phyloP scores from a whole-genome alignment of 2,888 invertebrate species.

The Phania funesta region DNA sequence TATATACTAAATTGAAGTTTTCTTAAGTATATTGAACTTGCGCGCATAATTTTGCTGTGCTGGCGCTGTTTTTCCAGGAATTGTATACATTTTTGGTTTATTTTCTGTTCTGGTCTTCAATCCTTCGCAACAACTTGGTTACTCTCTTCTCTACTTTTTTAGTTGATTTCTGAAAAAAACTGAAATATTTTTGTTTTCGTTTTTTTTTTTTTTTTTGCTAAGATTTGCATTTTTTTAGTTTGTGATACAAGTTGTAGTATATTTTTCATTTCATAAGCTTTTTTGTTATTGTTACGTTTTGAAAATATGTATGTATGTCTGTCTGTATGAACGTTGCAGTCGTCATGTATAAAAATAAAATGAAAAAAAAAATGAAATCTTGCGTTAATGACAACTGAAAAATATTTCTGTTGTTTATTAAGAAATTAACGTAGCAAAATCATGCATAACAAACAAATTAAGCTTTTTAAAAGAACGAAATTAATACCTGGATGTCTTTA shows the following conservation, averaged over 20 bases:
- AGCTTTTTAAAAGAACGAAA: not conserved
- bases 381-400: constrained; percentile 32
- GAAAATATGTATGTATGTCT: constrained; percentile 21
- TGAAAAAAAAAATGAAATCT: constrained; percentile 42
- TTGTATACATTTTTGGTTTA: constrained; percentile 62
- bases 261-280: constrained; percentile 57
- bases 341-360: not conserved
- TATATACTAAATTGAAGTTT: constrained; percentile 49
- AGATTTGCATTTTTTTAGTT: constrained; percentile 61
- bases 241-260: constrained; percentile 28
- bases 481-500: not conserved
- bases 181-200: constrained; percentile 30
- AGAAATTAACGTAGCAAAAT: constrained; percentile 41
- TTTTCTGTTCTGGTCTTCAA: constrained; percentile 28
- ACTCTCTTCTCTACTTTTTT: not conserved
- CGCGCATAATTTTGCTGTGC: constrained; percentile 64
- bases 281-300: constrained; percentile 42
- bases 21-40: constrained; percentile 65
- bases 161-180: constrained; percentile 6
- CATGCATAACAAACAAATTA: too few species aligned
- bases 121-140: not conserved
- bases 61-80: constrained; percentile 69
- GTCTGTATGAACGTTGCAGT: constrained; percentile 2
- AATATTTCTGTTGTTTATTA: constrained; percentile 49
- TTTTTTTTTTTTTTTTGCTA: constrained; percentile 61